Evolutionary conservation across 2,797 vertebrate genomes (phyloP).

Genomic region (Buphagus erythrorhynchus): DNA sequence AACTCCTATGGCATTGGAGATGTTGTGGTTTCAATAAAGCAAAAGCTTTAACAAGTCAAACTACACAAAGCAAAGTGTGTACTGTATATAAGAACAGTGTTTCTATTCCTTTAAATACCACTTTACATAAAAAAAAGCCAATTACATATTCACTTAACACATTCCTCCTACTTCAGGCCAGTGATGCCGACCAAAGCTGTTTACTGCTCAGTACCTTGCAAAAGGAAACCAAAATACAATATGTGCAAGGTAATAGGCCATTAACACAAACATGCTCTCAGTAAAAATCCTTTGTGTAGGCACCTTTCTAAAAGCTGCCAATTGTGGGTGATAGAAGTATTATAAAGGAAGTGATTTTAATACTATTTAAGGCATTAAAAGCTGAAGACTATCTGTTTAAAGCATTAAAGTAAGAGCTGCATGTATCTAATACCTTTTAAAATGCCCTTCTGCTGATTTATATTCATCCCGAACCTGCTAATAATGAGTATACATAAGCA

Average conservation of each 20-base stretch:
- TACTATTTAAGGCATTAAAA: constrained; percentile 34
- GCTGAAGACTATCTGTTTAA: constrained; percentile 28
- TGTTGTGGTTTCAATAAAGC: constrained; percentile 63
- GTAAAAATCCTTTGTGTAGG: constrained; percentile 61
- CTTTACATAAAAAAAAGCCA: constrained; percentile 25
- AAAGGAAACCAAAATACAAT: constrained; percentile 58
- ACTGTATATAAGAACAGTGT: constrained; percentile 45
- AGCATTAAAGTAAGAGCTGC: constrained; percentile 33
- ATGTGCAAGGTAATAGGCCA: constrained; percentile 67
- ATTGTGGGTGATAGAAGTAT: constrained; percentile 42
- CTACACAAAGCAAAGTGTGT: constrained; percentile 49
- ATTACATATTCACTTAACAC: constrained; percentile 63
- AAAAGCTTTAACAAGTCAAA: constrained; percentile 50
- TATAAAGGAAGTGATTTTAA: constrained; percentile 55
- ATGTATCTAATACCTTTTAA: constrained; percentile 18
- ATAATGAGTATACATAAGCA: constrained; percentile 60
- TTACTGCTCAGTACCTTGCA: constrained; percentile 53
- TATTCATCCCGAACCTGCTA: constrained; percentile 41
- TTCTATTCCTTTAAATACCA: constrained; percentile 62
- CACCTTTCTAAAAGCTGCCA: constrained; percentile 63
- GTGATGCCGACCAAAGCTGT: constrained; percentile 56
- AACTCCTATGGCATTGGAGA: constrained; percentile 55
- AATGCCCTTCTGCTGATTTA: constrained; percentile 40
- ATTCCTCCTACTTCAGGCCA: constrained; percentile 45
- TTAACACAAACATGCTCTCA: constrained; percentile 60